Base-by-base conservation (phyloP, 1,140 invertebrate genomes). In the Hesperophylax magnus region DNA sequence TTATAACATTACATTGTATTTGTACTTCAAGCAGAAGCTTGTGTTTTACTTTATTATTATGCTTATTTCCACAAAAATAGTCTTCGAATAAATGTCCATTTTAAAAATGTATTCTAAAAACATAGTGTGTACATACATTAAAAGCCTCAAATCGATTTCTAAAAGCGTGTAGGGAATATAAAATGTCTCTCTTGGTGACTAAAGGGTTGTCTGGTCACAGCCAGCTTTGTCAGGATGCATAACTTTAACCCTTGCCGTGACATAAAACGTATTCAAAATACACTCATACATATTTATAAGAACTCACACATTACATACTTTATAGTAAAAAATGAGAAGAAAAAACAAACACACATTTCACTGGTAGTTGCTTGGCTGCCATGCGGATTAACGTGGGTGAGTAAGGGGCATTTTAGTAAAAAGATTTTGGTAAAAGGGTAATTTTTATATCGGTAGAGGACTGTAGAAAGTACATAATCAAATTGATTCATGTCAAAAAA, bases 251-350 rank as follows among this genome's bases (percentile, higher is more conserved):
- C 79, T 80, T 80, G 56, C 47, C 71, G 60, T 54, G 53, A 52
- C 71, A 63, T 78, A 78, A 78, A 72, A 72, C 20, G 22, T 27
- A 39, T 54, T 34, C 22, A 58, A 34, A 77, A 58, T 74, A 79
- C 56, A 79, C 54, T 80, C 72, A 80, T 80, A 80, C 79, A 80
- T 80, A 80, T 80, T 80, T 80, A 80, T 80, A 80, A 76, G 58
- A 75, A 47, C 54, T 74, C 79, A 75, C 79, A 80, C 79, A 67
- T 75, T 63, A 75, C 39, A 47, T 47, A 47, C 72, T 60, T 14
- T 80, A 75, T 80, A 76, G 74, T 76, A 20, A 75, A 58, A 71
- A 65, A 75, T 54, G 24, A 65, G 4, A 15, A 65, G 31, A 31
- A 67, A 67, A 67, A 67, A 67, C 7, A 39, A 0, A 39, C 9